phyloP scores from a whole-genome alignment of 1,140 invertebrate species.

The Solenopsis invicta region DNA sequence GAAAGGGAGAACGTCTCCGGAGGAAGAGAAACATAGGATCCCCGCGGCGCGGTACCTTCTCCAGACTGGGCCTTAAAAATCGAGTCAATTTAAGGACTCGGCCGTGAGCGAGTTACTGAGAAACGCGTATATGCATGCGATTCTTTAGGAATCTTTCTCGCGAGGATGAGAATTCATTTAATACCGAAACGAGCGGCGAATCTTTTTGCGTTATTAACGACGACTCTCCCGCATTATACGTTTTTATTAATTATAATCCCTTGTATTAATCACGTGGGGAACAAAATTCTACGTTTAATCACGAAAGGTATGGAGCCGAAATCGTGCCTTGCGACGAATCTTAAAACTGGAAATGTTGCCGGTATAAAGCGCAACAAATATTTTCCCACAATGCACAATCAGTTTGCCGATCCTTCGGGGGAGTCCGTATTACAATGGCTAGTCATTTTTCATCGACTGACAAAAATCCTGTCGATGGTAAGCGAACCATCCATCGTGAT shows the following conservation, averaged over 20 bases:
- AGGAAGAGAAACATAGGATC: constrained; percentile 76
- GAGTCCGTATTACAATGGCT: constrained; percentile 45
- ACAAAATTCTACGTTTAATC: not conserved
- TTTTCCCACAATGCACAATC: constrained; percentile 41
- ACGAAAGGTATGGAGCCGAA: not conserved
- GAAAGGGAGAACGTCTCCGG: constrained; percentile 71
- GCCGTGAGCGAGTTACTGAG: constrained; percentile 64
- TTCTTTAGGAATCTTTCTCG: constrained; percentile 69
- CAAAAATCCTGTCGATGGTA: constrained; percentile 51
- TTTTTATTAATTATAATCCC: constrained; percentile 52
- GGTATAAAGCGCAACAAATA: not conserved
- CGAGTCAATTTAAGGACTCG: constrained; percentile 77
- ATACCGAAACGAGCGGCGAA: constrained; percentile 60
- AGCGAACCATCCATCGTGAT: constrained; percentile 37
- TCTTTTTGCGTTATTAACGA: constrained; percentile 61
- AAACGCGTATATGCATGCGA: constrained; percentile 71
- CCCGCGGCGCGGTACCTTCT: constrained; percentile 71
- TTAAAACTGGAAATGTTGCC: not conserved
- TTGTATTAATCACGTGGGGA: constrained; percentile 31
- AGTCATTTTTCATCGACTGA: constrained; percentile 73
- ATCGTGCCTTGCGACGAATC: not conserved
- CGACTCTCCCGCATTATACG: not conserved
- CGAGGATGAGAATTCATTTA: constrained; percentile 72
- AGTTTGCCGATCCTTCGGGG: constrained; percentile 15
- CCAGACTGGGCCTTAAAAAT: constrained; percentile 75